Base-by-base conservation (phyloP, 2,888 invertebrate genomes). In the Chalcis sispes region DNA sequence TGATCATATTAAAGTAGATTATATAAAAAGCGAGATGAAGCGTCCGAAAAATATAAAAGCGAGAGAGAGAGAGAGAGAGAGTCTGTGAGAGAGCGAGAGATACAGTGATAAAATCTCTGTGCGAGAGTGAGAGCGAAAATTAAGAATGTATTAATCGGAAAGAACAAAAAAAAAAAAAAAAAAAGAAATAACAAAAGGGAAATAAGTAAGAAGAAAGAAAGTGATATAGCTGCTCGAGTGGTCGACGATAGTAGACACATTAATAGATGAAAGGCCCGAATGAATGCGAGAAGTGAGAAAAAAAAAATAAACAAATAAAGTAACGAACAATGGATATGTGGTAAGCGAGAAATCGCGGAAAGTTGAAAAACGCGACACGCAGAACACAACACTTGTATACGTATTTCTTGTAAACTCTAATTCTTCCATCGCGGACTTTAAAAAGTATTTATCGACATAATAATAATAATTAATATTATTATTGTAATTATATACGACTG, bases 351-450 rank as follows among this genome's bases (percentile, higher is more conserved):
- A 54, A 65, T 72, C 48, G 73, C 59, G 61, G 71, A 58, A 75
- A 72, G 71, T 23, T 58, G 40, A 59, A 77, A 77, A 78, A 79
- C 77, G 73, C 73, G 52, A 79, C 61, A 75, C 67, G 29, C 58
- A 80, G 80, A 74, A 79, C 77, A 86, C 84, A 27, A 93, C 92
- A 93, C 91, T 92, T 92, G 93, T 94, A 94, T 93, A 93, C 93
- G 93, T 93, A 92, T 93, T 90, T 91, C 89, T 89, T 90, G 90
- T 91, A 91, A 91, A 90, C 91, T 90, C 90, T 90, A 90, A 91
- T 91, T 90, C 91, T 91, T 91, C 91, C 91, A 88, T 86, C 88
- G 88, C 87, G 88, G 85, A 88, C 87, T 88, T 88, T 85, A 86
- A 50, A 82, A 88, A 87, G 86, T 88, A 88, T 88, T 88, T 88